Percentiles rank a stretch among this genome's conserved stretches.
phyloP scores from a whole-genome alignment of 2,113 vertebrate genomes.

The Mesocricetus auratus region DNA sequence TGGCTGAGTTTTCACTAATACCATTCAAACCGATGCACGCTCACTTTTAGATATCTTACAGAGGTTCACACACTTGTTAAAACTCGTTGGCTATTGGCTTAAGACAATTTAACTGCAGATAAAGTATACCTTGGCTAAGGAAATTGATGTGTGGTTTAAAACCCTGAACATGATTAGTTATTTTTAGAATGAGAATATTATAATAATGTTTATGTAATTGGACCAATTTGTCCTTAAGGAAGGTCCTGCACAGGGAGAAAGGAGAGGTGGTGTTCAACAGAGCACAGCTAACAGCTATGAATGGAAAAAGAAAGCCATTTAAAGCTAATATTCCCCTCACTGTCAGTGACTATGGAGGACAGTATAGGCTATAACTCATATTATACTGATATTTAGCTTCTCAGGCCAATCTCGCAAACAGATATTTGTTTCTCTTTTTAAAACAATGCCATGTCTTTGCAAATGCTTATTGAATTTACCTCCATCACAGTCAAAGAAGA shows the following conservation, averaged over 20 bases:
- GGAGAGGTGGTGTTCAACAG: not conserved
- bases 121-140: not conserved
- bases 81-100: not conserved
- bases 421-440: not conserved
- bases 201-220: not conserved
- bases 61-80: not conserved
- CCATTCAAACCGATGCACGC: not conserved
- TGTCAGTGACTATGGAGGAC: conserved; percentile 13
- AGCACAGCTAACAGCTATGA: conserved; percentile 1
- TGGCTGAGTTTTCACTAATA: not conserved
- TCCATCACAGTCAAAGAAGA: not conserved
- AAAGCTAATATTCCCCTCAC: not conserved
- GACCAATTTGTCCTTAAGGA: not conserved
- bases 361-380: not conserved
- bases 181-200: not conserved
- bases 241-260: not conserved
- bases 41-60: not conserved
- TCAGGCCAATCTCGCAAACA: conserved; percentile 1
- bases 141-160: not conserved
- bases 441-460: not conserved
- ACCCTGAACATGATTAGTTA: not conserved
- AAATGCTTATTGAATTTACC: not conserved
- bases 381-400: not conserved
- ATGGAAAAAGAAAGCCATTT: conserved; percentile 38
- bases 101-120: not conserved